These are phyloP conservation scores for Cremastobaeus sp. DNA, from an alignment of 2,888 invertebrate genomes.

Conservation along the genomic window DNA sequence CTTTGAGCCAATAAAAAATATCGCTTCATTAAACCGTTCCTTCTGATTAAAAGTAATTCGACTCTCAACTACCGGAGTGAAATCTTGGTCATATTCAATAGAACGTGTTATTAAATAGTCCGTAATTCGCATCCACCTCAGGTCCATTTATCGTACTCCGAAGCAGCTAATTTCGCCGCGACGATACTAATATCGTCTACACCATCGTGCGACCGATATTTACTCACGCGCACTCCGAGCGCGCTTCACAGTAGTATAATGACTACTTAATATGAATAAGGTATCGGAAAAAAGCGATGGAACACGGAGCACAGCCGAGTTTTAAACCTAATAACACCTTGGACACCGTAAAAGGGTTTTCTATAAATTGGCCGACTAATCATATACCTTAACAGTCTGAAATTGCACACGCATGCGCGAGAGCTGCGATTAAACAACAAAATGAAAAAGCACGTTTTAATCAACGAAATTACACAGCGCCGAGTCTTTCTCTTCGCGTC, in stretches of 20 bases:
- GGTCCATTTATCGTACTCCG: conserved; percentile 15
- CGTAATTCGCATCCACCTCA: conserved; percentile 18
- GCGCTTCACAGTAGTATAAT: conserved; percentile 28
- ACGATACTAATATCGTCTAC: conserved; percentile 33
- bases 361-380: conserved; percentile 53
- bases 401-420: conserved; percentile 38
- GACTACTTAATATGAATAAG: conserved; percentile 44
- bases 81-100: conserved; percentile 14
- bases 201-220: conserved; percentile 13
- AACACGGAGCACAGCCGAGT: no score
- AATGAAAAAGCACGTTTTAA: conserved; percentile 48
- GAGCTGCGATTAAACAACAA: conserved; percentile 42
- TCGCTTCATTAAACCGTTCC: not conserved
- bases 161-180: conserved; percentile 16
- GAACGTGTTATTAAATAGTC: conserved; percentile 23
- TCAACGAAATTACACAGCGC: conserved; percentile 48
- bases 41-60: conserved; percentile 3
- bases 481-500: conserved; percentile 4
- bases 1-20: not conserved
- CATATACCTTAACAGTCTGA: conserved; percentile 37
- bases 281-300: conserved; percentile 41
- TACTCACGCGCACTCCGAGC: conserved; percentile 15
- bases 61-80: conserved; percentile 1
- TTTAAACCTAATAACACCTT: conserved; percentile 29
- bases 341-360: conserved; percentile 18